These are phyloP conservation scores for Stenodera caucasica DNA, from an alignment of 2,888 invertebrate genomes.

Conservation along the genomic window DNA sequence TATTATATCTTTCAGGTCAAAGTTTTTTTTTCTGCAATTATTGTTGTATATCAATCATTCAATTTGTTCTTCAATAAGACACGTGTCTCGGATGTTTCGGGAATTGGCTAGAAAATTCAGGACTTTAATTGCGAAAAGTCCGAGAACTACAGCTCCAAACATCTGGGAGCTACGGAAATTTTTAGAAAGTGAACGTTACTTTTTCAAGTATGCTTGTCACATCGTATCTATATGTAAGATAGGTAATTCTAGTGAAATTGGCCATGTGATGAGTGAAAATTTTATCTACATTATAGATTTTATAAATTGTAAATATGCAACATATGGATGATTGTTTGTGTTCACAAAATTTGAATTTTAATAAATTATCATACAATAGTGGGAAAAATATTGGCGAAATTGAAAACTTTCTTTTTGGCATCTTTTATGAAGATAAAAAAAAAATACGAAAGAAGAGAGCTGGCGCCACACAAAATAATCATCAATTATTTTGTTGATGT, in stretches of 20 bases:
- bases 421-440: too few relatives aligned
- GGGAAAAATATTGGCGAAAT: neutral
- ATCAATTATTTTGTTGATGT: neutral
- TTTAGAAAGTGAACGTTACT: conserved; percentile 7
- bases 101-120: too few relatives aligned
- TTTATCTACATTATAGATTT: neutral
- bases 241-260: conserved; percentile 2
- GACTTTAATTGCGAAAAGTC: too few relatives aligned
- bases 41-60: too few relatives aligned
- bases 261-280: neutral
- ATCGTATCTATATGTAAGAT: conserved; percentile 1
- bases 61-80: too few relatives aligned
- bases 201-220: neutral
- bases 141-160: neutral
- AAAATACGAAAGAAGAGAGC: neutral
- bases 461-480: neutral
- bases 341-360: neutral
- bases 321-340: neutral
- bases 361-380: neutral
- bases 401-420: neutral
- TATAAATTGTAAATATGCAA: neutral
- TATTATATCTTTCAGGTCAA: neutral
- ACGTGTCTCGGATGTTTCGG: too few relatives aligned
- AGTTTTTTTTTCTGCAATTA: neutral
- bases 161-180: neutral